Percentiles rank a stretch among this genome's conserved stretches.
Evolutionary conservation across 2,888 invertebrate species (phyloP).

Genomic region (Diogma glabrata): DNA sequence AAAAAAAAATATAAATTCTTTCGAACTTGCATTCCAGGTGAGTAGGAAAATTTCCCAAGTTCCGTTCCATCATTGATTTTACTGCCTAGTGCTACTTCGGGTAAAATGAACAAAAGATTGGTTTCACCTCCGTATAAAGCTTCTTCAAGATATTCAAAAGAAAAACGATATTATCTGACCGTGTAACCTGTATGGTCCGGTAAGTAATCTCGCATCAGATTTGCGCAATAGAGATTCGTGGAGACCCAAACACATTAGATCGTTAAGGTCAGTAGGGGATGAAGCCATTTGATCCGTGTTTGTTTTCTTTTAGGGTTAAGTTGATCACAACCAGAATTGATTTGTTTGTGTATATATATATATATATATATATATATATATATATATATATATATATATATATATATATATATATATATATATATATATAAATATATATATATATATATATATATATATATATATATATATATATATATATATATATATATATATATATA

Average conservation of each 20-base stretch:
- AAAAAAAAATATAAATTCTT: slow-evolving; percentile 75
- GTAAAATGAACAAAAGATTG: slow-evolving; percentile 65
- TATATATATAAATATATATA: no score
- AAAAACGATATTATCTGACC: slow-evolving; percentile 87
- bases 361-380: no score
- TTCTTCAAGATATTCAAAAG: slow-evolving; percentile 78
- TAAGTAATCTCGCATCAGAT: slow-evolving; percentile 68
- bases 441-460: no score
- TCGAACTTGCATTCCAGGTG: slow-evolving; percentile 46
- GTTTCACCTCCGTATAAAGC: slow-evolving; percentile 47
- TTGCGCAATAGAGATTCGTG: slow-evolving; percentile 67
- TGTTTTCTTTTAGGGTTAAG: no score
- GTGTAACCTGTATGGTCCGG: slow-evolving; percentile 80
- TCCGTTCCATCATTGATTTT: slow-evolving; percentile 65
- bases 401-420: no score
- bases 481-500: no score
- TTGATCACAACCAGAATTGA: no score
- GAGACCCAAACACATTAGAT: slow-evolving; percentile 62
- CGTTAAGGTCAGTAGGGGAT: slow-evolving; percentile 15
- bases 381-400: no score
- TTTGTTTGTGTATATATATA: no score
- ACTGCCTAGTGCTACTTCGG: slow-evolving; percentile 69
- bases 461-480: no score
- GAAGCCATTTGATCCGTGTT: no score
- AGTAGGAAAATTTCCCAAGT: no score